Base-by-base conservation (phyloP, 2,888 invertebrate genomes). In the Pyralis farinalis region DNA sequence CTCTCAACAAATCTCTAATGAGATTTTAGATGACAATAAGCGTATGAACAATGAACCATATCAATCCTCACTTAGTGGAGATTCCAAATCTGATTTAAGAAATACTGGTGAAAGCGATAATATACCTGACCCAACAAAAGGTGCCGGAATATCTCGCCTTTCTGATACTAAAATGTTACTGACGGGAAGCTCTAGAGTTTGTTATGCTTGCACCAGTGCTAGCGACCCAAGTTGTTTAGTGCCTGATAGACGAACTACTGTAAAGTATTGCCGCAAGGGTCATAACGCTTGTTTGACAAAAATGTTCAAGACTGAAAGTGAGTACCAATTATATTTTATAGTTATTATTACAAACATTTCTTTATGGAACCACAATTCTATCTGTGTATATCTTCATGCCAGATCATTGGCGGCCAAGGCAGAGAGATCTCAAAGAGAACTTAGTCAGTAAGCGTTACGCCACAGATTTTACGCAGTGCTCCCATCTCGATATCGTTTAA, bases 151-250 rank as follows among this genome's bases (percentile, higher is more conserved):
- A 34, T 41, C 60, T 33, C 43, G 53, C 1, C 33, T 69, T 37
- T 45, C 44, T 16, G 49, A 62, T 28, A 49, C 58, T 12, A 49
- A 47, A 30, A 33, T 66, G 8, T 55, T 63, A 44, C 38, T 73
- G 29, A 47, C 69, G 46, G 45, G 63, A 27, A 66, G 63, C 29
- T 51, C 56, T 7, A 67, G 70, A 60, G 60, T 79, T 7, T 85
- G 86, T 51, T 84, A 74, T 43, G 83, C 84, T 12, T 85, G 83
- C 41, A 81, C 73, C 31, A 71, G 73, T 27, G 60, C 63, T 4
- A 71, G 50, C 32, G 76, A 82, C 35, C 67, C 71, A 3, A 58
- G 63, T 12, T 86, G 86, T 47, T 64, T 66, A 69, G 37, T 52
- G 10, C 84, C 85, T 7, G 58, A 71, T 40, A 64, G 61, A 43